A percentile compares a stretch with the other conserved stretches of the same genome.
Evolutionary conservation across 2,888 invertebrate genomes (phyloP).

Genomic region (Stegophylla sp.): DNA sequence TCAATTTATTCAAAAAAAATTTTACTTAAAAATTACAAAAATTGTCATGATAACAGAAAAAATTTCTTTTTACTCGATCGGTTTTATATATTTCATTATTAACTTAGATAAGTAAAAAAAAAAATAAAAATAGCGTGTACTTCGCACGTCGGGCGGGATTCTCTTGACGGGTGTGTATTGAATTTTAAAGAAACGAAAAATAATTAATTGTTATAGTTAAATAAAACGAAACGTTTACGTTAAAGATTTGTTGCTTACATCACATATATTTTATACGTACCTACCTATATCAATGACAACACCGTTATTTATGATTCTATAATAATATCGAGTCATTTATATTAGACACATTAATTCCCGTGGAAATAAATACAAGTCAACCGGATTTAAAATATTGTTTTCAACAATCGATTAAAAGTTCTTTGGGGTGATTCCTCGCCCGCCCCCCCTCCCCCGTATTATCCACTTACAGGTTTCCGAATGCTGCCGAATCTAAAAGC

Average conservation of each 20-base stretch:
- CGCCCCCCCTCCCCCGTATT: not conserved
- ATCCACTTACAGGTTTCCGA: not conserved
- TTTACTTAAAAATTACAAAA: too few species aligned
- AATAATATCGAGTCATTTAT: constrained; percentile 37
- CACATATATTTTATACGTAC: not conserved
- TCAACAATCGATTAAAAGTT: constrained; percentile 29
- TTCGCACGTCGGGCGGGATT: too few species aligned
- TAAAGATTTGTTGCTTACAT: constrained; percentile 27
- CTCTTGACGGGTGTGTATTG: too few species aligned
- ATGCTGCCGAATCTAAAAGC: constrained; percentile 11
- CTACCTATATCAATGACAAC: constrained; percentile 25
- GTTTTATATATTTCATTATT: too few species aligned
- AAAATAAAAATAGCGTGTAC: too few species aligned
- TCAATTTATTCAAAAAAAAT: too few species aligned
- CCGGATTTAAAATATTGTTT: not conserved
- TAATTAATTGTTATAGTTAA: too few species aligned
- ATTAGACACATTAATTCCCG: constrained; percentile 29
- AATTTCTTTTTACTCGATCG: too few species aligned
- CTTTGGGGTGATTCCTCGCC: not conserved
- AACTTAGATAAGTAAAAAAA: too few species aligned
- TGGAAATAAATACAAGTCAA: constrained; percentile 12
- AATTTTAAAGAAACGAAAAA: too few species aligned
- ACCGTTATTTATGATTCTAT: constrained; percentile 28
- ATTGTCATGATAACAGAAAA: too few species aligned
- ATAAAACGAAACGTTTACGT: too few species aligned